phyloP scores from a whole-genome alignment of 2,797 vertebrate species.

The Gymnodraco acuticeps region DNA sequence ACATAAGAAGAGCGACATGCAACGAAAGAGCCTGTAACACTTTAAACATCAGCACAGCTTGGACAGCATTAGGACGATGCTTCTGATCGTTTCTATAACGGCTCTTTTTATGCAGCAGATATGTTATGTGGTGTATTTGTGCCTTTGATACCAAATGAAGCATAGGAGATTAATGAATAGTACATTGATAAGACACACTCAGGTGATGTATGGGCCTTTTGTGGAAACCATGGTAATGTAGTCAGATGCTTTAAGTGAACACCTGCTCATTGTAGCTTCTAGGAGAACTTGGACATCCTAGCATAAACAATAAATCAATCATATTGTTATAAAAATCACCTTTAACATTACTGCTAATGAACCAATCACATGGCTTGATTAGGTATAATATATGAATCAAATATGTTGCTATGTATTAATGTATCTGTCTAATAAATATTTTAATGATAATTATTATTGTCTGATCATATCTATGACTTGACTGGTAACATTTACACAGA shows the following conservation, averaged over 20 bases:
- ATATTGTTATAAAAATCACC: neutral
- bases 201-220: conserved; percentile 10
- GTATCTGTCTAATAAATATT: neutral
- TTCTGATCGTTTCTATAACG: conserved; percentile 7
- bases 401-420: neutral
- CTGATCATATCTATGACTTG: neutral
- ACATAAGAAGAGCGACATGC: conserved; percentile 39
- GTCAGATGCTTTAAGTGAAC: neutral
- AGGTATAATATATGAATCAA: fast-evolving
- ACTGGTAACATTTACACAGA: neutral
- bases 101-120: neutral
- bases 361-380: neutral
- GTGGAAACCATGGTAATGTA: neutral
- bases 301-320: too few species aligned
- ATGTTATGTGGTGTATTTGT: neutral
- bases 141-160: conserved; percentile 11
- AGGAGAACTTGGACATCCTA: neutral
- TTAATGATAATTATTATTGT: neutral
- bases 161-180: neutral
- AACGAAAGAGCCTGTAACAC: neutral
- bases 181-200: neutral
- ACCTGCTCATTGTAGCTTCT: neutral
- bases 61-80: neutral
- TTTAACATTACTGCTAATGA: neutral
- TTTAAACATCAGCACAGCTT: conserved; percentile 21